phyloP scores from a whole-genome alignment of 2,797 vertebrate species.

The Euphonia xanthogaster region DNA sequence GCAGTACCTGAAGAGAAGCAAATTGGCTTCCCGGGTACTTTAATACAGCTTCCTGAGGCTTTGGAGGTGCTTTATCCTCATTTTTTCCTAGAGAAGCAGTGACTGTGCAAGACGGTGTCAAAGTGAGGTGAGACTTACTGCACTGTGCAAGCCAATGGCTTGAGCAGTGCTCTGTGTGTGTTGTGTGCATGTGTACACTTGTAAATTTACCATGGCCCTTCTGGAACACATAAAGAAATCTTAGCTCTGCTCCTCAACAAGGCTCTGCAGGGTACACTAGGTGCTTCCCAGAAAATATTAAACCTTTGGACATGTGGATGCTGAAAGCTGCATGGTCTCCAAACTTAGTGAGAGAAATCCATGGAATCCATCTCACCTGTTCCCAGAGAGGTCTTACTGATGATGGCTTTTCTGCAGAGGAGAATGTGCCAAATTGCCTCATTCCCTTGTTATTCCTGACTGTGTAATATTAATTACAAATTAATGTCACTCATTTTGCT shows the following conservation, averaged over 20 bases:
- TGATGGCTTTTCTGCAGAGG: not conserved
- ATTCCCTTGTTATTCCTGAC: not conserved
- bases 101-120: not conserved
- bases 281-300: not conserved
- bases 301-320: not conserved
- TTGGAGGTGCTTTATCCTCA: not conserved
- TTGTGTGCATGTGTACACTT: not conserved
- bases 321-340: not conserved
- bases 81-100: not conserved
- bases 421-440: not conserved
- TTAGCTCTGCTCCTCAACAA: not conserved
- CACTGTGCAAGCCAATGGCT: not conserved
- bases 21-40: not conserved
- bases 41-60: not conserved
- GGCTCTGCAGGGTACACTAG: not conserved
- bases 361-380: not conserved
- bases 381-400: not conserved
- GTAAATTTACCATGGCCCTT: too few relatives aligned
- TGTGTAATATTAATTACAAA: not conserved
- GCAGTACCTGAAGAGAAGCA: not conserved
- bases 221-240: not conserved
- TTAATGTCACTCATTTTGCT: not conserved
- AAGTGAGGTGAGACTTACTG: not conserved
- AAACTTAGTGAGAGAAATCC: not conserved
- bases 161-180: not conserved